Base-by-base conservation (phyloP, 2,113 vertebrate genomes). In the Daboia siamensis region DNA sequence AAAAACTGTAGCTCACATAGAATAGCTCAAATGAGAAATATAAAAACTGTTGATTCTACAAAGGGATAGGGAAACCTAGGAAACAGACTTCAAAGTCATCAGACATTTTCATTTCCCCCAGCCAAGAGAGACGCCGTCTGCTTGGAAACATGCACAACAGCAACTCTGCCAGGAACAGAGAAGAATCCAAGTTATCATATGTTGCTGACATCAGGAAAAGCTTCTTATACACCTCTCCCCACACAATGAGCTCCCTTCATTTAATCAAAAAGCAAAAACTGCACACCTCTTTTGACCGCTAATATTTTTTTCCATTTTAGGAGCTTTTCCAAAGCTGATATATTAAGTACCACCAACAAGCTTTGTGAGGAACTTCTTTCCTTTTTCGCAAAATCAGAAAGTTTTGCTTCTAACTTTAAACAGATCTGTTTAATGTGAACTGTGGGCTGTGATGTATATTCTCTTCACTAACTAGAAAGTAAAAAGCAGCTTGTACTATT, bases 231-330 rank as follows among this genome's bases (percentile, higher is more conserved):
- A 88, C 80, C 89, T 89, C 91, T 52, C 59, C 61, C 52, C 55
- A 44, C 52, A 89, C 94, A 91, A 91, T 94, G 2, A 61, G 54
- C 5, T 64, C 57, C 39, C 21, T 87, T 93, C 93, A 52, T 11
- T 59, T 93, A 91, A 94, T 64, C 51, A 87, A 92, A 96, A 74
- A 57, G 54, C 89, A 95, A 91, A 91, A 74, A 89, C 89, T 29
- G 21, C 39, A 48, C 29, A 9, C 5, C n/a, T 48, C 13, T 51
- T 89, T 57, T 55, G 88, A 9, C n/a, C 87, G n/a, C 11, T 33
- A 64, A 26, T 9, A 4, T 74, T 61, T 80, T 80, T 52, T 12
- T 52, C 44, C 51, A n/a, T 13, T 91, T n/a, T 86, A 59, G 4
- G 17, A 26, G 20, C 44, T 9, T 29, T 24, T n/a, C 33, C 33